Evolutionary conservation across 2,113 vertebrate species (phyloP), one percentile per base, ranked within the genome.

Genomic region (Oenanthe melanoleuca): DNA sequence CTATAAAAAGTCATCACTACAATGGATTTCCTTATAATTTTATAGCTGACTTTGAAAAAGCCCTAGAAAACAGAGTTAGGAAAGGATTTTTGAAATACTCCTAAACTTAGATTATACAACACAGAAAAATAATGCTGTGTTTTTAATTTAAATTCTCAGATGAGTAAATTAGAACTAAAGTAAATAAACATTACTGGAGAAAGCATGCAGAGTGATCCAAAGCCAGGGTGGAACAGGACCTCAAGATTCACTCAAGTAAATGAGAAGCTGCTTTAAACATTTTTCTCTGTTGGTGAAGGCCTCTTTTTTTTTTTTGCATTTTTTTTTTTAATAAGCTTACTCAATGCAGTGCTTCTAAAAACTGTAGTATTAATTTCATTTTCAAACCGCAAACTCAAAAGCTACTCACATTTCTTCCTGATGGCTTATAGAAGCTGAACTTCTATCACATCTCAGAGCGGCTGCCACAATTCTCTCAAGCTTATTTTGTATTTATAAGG

Each of bases 401-500:
- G 10, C 40, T 80, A 12, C 50, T 59, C 11, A 0, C 89, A 82
- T 95, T 96, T 97, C 70, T 96, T 96, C 34, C 45, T 93, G 56
- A 95, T 92, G 40, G 11, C 45, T 72, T 56, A 82, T 72, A 80
- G 77, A 89, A 95, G 31, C 13, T 53, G 65, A 90, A 64, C 12
- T 81, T 95, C 38, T 34, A n/a, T 57, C 82, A 91, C 17, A 71
- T 61, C 67, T 80, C 34, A 80, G 26, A 79, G 38, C 20, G 91
- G 67, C 22, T 83, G 40, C 38, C 14, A 31, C 59, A 77, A 53
- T 92, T 93, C 44, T 77, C 66, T 67, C 18, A 14, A 92, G 84
- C 24, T 80, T 71, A 29, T 78, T 94, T 83, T 56, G 72, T 91
- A 67, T 95, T 96, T 97, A 89, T 66, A 95, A 95, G 81, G 74